These are phyloP conservation scores for Porites lutea DNA, from an alignment of 64 coral and sea anemone species.

Conservation along the genomic window DNA sequence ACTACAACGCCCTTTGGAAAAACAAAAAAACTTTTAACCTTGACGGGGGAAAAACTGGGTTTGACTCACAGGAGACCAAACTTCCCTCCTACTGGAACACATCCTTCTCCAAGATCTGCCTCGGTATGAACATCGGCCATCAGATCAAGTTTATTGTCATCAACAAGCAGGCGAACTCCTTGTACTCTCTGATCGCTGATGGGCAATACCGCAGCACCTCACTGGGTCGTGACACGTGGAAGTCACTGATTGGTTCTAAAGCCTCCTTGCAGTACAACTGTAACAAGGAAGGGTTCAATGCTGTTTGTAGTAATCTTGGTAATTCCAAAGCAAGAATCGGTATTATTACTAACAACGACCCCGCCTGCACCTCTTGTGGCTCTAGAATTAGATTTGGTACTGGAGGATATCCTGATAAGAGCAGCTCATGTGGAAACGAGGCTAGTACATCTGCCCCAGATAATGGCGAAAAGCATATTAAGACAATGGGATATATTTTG, in stretches of 20 bases:
- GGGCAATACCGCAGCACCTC: slow-evolving; percentile 16
- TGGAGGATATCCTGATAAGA: background rate
- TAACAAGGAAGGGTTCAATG: slow-evolving; percentile 52
- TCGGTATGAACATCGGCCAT: background rate
- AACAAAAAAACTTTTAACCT: slow-evolving; percentile 16
- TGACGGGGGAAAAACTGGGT: background rate
- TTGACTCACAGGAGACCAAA: slow-evolving; percentile 47
- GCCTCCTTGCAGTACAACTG: slow-evolving; percentile 9
- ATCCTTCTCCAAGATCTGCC: slow-evolving; percentile 2
- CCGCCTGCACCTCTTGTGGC: too few species aligned
- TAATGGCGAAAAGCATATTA: too few species aligned
- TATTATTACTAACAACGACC: too few species aligned
- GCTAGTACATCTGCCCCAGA: too few species aligned
- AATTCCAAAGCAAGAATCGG: background rate
- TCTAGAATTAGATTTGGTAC: slow-evolving; percentile 24
- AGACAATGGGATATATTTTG: too few species aligned
- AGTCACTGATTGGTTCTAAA: background rate
- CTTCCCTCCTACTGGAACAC: slow-evolving; percentile 34
- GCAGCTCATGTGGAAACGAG: too few species aligned
- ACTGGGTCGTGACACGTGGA: slow-evolving; percentile 25
- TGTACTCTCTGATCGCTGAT: slow-evolving; percentile 21
- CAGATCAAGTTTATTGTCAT: background rate
- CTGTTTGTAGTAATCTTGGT: background rate
- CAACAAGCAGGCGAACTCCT: background rate
- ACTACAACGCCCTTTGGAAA: slow-evolving; percentile 38